Evolutionary conservation across 1,140 invertebrate genomes (phyloP), one percentile per base, ranked within the genome.

Genomic region (Leptinotarsa undecemlineata): DNA sequence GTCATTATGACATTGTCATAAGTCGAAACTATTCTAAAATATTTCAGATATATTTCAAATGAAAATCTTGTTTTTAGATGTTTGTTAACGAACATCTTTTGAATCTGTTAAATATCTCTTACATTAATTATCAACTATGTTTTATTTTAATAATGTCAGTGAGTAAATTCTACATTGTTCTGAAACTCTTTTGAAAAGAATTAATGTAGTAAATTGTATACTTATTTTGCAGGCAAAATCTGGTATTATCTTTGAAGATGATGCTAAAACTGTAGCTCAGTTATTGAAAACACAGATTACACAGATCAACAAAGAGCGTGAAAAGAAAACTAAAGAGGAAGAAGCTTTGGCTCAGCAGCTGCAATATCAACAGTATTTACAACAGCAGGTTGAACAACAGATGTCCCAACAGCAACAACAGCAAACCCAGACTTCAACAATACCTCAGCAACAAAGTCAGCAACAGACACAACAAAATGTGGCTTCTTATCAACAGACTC

Each of bases 171-270:
- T 42, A 42, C 33, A 42, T 42, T 42, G 33, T 42, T 42, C 8
- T 42, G 11, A 42, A 11, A 42, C 8, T 33, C 33, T 42, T 42
- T 42, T 42, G 33, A 42, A 42, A 42, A 42, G 33, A 42, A 42
- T 42, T 42, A 42, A 42, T 42, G 11, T 42, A 42, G 33, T 42
- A 42, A 0, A 42, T 0, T 42, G 8, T 42, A 11, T 42, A 42
- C 11, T 42, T 2, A 42, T 77, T 77, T 78, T 83, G 48, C 75
- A 89, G 88, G 94, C 93, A 26, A 95, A 95, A 82, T 93, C 94
- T 14, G 94, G 94, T 68, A 91, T 96, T 74, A 95, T 97, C 79
- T 91, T 94, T 74, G 95, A 96, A 83, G 95, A 97, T 83, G 96
- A 99, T 85, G 92, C 94, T 0, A 90, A 95, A 80, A 92, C 94